Evolutionary conservation across 1,140 invertebrate genomes (phyloP), one percentile per base, ranked within the genome.

Genomic region (Watersipora subatra): DNA sequence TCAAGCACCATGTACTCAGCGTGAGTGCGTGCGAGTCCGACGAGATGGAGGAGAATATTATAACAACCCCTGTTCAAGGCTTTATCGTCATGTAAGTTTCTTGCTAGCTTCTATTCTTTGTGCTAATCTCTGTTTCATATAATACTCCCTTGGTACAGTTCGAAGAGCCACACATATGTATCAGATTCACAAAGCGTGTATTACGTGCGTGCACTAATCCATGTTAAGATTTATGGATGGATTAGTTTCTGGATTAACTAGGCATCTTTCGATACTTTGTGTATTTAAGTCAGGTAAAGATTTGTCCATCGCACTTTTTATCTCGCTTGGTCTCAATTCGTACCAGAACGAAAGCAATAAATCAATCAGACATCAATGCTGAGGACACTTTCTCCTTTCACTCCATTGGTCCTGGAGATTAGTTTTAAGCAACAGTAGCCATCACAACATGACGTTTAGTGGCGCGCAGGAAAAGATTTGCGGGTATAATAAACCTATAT

Each of bases 31-130:
- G 89, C 62, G 84, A 86, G 0, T n/a, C n/a, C n/a, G n/a, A n/a
- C n/a, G 73, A 73, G 29, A 85, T 87, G 25, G 81, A 83, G 19
- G 87, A 89, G 62, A 89, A 95, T 72, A 86, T 94, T 15, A 87
- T 95, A 65, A 85, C 87, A 66, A 88, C 87, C 17, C 96, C 96
- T 81, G 85, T 96, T 7, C 88, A 90, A 26, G 93, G 93, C 64
- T 95, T 93, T 80, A 86, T 94, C 68, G 93, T 91, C 73, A 89
- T 95, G 91, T 94, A 86, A 87, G 90, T 90, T 57, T 63, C 63
- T 64, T 27, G n/a, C 56, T 62, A 30, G 56, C 20, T 22, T 57
- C 62, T 61, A 58, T 55, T n/a, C 25, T 67, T 30, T 63, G 34
- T 59, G 64, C 56, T 64, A 61, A 58, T 22, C 56, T 59, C 57